phyloP scores from a whole-genome alignment of 2,113 vertebrate genomes.

The Aldabrachelys gigantea region DNA sequence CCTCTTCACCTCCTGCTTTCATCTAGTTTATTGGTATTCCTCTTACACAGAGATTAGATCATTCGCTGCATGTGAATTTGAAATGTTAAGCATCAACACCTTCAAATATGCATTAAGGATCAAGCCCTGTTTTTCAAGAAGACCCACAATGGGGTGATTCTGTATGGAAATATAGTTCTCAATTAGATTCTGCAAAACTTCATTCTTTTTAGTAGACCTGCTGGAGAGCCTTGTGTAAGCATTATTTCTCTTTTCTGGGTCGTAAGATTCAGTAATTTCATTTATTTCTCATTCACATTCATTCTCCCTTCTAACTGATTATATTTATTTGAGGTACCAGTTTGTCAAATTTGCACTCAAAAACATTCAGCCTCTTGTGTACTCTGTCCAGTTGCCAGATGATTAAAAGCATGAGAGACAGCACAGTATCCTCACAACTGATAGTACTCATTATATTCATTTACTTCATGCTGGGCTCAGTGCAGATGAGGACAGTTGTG shows the following conservation, averaged over 20 bases:
- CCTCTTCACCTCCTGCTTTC: neutral
- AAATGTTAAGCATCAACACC: neutral
- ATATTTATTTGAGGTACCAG: neutral
- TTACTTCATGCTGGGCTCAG: neutral
- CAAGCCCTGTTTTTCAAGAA: neutral
- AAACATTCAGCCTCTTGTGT: neutral
- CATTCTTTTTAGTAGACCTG: neutral
- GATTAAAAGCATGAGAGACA: neutral
- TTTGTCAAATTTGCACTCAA: neutral
- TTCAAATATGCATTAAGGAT: neutral
- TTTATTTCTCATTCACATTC: neutral
- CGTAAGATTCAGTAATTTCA: neutral
- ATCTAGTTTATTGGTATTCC: neutral
- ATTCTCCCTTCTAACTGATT: neutral
- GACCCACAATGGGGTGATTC: fast-evolving
- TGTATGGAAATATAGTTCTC: neutral
- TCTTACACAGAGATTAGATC: neutral
- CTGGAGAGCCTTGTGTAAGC: neutral
- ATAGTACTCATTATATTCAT: neutral
- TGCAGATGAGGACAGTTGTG: neutral
- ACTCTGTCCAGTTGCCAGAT: neutral
- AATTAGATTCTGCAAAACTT: neutral
- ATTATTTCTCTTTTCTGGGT: neutral
- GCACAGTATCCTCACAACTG: neutral
- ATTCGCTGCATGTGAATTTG: neutral